Conservation (phyloP, 2,888 invertebrate genomes). For the Protonemura montana region DNA sequence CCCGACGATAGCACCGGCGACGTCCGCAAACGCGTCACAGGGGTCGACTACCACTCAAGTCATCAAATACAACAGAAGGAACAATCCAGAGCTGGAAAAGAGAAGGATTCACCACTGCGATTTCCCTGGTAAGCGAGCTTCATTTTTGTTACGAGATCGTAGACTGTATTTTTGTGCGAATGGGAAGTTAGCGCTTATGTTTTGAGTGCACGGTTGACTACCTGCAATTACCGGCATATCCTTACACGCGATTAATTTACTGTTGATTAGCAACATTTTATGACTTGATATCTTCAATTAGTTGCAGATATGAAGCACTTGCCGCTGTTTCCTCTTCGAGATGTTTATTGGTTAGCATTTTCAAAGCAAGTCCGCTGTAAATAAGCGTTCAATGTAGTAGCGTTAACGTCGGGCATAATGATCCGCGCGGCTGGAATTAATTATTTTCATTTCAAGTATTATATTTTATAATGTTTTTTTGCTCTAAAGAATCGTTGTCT, state of each 20-base stretch:
- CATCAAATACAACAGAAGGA: conserved; percentile 88
- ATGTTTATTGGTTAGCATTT: neutral
- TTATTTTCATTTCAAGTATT: neutral
- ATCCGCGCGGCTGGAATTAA: neutral
- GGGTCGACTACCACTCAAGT: conserved; percentile 52
- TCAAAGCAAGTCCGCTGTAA: neutral
- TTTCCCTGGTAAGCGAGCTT: conserved; percentile 77
- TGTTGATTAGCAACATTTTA: neutral
- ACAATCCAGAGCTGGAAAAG: conserved; percentile 96
- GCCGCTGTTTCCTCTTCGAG: neutral
- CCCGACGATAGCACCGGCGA: conserved; percentile 50
- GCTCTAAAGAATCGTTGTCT: neutral
- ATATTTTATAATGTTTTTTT: neutral
- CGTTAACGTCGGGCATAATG: neutral
- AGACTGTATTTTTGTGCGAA: neutral
- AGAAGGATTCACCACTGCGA: conserved; percentile 95
- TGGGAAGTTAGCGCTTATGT: neutral
- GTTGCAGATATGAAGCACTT: neutral
- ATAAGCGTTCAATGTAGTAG: neutral
- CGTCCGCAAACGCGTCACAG: conserved; percentile 54
- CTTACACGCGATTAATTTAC: neutral
- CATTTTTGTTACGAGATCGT: neutral
- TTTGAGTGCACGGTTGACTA: neutral
- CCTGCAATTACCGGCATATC: neutral
- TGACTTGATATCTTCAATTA: neutral